Percentiles rank a stretch among this genome's conserved stretches.
Evolutionary conservation across 2,797 vertebrate genomes (phyloP).

Genomic region (Eulemur albifrons): DNA sequence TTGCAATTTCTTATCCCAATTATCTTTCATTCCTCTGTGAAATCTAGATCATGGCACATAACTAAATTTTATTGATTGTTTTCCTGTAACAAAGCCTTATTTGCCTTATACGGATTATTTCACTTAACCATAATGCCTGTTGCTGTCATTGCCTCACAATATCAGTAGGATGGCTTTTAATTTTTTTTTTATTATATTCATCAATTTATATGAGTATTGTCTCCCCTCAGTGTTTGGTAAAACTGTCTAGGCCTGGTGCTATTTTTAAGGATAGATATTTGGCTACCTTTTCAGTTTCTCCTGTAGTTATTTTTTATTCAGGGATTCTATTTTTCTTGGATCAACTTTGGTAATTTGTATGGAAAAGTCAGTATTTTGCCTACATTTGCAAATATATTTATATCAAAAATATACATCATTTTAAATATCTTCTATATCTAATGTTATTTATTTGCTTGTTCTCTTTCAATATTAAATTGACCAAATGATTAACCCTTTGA

Average conservation of each 20-base stretch:
- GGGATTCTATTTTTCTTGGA: neutral
- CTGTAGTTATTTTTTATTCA: neutral
- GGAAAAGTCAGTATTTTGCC: neutral
- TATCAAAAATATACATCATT: neutral
- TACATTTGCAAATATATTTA: neutral
- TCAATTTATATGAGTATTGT: neutral
- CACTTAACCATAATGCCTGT: neutral
- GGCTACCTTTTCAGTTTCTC: neutral
- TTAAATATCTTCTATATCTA: neutral
- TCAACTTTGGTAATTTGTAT: neutral
- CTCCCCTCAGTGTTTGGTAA: neutral
- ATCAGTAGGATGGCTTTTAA: neutral
- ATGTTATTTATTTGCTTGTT: neutral
- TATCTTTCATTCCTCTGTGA: neutral
- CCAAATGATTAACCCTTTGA: neutral
- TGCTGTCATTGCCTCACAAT: neutral
- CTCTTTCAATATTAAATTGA: neutral
- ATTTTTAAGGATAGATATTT: neutral
- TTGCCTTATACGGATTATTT: neutral
- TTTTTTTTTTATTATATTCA: neutral
- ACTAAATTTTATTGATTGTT: neutral
- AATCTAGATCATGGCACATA: neutral
- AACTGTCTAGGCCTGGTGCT: neutral
- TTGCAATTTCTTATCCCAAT: neutral
- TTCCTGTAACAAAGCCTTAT: neutral